These are phyloP conservation scores for Sebastes oblongus DNA, from an alignment of 2,797 vertebrate species.

Conservation along the genomic window DNA sequence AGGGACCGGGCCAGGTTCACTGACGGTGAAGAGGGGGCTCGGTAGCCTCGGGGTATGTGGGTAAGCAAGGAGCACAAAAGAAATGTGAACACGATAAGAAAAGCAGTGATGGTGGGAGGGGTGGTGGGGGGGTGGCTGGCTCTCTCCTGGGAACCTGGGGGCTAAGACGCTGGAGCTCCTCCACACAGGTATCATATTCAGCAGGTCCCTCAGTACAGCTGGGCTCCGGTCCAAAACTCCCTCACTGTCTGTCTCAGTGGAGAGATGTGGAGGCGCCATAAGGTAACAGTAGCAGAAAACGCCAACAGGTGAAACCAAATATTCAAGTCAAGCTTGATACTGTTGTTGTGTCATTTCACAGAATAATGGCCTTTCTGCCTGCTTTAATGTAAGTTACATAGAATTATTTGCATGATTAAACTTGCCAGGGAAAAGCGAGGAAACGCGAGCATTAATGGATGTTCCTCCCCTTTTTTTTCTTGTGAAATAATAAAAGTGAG, in stretches of 20 bases:
- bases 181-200: slow-evolving; percentile 89
- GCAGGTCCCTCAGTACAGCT: slow-evolving; percentile 84
- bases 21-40: slow-evolving; percentile 59
- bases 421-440: slow-evolving; percentile 15
- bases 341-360: slow-evolving; percentile 69
- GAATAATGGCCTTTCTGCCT: slow-evolving; percentile 42
- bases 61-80: slow-evolving; percentile 73
- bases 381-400: slow-evolving; percentile 33
- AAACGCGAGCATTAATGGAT: slow-evolving; percentile 24
- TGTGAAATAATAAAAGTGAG: slow-evolving; percentile 46
- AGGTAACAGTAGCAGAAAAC: slow-evolving; percentile 88
- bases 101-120: slow-evolving; percentile 45
- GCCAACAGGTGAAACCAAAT: slow-evolving; percentile 93
- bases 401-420: slow-evolving; percentile 53
- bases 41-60: slow-evolving; percentile 77
- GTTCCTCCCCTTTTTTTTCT: background rate
- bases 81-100: slow-evolving; percentile 82
- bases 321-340: slow-evolving; percentile 86
- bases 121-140: slow-evolving; percentile 70
- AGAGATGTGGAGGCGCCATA: slow-evolving; percentile 89
- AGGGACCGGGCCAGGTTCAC: slow-evolving; percentile 62
- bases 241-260: slow-evolving; percentile 85
- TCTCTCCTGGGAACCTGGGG: slow-evolving; percentile 84
- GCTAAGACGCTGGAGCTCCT: slow-evolving; percentile 85
- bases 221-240: slow-evolving; percentile 88